Evolutionary conservation across 2,113 vertebrate species (phyloP).

Genomic region (Charadrius vociferus): DNA sequence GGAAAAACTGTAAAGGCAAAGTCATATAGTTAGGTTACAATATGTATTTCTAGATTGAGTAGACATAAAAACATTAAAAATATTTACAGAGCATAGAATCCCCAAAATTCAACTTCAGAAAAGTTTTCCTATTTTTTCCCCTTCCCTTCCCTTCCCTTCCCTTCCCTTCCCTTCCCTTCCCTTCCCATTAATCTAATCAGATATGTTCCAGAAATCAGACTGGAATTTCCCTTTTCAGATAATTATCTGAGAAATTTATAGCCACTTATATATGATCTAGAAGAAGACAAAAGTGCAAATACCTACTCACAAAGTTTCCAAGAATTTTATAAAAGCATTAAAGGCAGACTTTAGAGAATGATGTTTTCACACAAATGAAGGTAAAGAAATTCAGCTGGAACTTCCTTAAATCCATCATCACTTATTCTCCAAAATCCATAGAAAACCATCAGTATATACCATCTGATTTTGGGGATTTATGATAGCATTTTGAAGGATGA

Average conservation of each 20-base stretch:
- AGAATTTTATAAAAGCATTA: background rate
- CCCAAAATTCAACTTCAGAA: background rate
- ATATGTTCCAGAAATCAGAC: background rate
- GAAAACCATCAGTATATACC: background rate
- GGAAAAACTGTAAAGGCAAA: background rate
- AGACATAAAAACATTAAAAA: background rate
- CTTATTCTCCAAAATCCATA: background rate
- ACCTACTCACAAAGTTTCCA: background rate
- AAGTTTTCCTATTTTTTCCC: background rate
- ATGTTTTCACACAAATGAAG: background rate
- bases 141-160: background rate
- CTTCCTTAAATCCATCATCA: background rate
- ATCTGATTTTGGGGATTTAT: background rate
- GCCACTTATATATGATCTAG: background rate
- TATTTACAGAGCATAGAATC: background rate
- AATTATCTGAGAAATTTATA: background rate
- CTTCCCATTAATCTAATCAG: background rate
- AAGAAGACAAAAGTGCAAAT: background rate
- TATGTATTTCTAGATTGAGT: background rate
- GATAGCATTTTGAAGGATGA: background rate
- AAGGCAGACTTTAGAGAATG: background rate
- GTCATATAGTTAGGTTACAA: accelerated
- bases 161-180: background rate
- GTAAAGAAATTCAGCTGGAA: background rate
- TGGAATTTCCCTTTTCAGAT: background rate